Percentiles rank a stretch among this genome's conserved stretches.
phyloP scores from a whole-genome alignment of 2,113 vertebrate genomes.

The Capra hircus region DNA sequence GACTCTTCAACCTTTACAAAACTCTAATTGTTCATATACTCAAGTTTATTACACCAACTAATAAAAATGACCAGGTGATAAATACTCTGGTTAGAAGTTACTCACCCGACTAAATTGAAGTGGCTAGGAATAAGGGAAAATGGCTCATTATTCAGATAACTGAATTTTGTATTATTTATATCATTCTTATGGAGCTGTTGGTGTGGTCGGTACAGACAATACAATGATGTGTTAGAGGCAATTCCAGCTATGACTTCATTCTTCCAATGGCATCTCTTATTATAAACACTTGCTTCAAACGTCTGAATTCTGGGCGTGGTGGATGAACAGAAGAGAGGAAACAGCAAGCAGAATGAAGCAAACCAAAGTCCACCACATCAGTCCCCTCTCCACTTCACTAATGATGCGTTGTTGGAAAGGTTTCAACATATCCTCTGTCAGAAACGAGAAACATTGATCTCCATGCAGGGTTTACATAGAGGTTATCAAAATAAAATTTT shows the following conservation, averaged over 20 bases:
- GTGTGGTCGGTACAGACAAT: not conserved
- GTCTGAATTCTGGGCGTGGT: not conserved
- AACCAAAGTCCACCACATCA: not conserved
- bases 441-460: constrained; percentile 31
- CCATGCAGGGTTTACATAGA: not conserved
- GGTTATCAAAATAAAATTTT: constrained; percentile 49
- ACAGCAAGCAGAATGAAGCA: not conserved
- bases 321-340: constrained; percentile 26
- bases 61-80: constrained; percentile 16
- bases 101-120: constrained; percentile 6
- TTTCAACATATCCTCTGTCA: constrained; percentile 17
- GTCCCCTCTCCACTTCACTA: not conserved
- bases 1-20: not conserved
- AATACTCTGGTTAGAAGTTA: constrained; percentile 23
- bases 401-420: constrained; percentile 11
- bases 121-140: not conserved
- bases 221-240: not conserved
- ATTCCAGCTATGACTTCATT: constrained; percentile 5
- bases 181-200: not conserved
- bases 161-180: constrained; percentile 4
- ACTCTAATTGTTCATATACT: constrained; percentile 4
- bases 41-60: not conserved
- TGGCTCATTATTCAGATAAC: constrained; percentile 15
- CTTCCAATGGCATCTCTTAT: not conserved
- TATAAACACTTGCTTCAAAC: constrained; percentile 31